Conservation (phyloP, 2,888 invertebrate genomes). For the Piscicola geometra region DNA sequence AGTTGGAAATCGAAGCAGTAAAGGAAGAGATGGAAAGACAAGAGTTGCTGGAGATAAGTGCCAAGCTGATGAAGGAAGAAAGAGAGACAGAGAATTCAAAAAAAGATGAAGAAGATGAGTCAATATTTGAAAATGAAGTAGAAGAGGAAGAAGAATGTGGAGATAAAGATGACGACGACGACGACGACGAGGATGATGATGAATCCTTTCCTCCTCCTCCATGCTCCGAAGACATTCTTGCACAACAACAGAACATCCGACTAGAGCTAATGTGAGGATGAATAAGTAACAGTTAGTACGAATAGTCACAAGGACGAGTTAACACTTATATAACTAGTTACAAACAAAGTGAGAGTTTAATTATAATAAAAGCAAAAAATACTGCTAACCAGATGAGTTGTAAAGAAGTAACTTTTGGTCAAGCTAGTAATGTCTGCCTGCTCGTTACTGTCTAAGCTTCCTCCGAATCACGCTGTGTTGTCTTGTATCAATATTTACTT, state of each 20-base stretch:
- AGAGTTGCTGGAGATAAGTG: slow-evolving; percentile 4
- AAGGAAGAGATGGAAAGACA: slow-evolving; percentile 13
- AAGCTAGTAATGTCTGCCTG: too few species aligned
- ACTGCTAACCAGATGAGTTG: too few species aligned
- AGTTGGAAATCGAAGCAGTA: neutral
- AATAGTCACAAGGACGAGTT: too few species aligned
- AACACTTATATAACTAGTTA: too few species aligned
- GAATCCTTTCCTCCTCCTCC: slow-evolving; percentile 9
- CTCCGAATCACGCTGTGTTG: slow-evolving; percentile 11
- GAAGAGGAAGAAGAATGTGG: neutral
- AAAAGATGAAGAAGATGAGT: neutral
- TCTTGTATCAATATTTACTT: neutral
- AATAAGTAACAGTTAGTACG: neutral
- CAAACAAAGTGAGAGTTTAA: too few species aligned
- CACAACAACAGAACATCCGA: neutral
- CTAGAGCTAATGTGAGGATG: neutral
- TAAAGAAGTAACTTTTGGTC: too few species aligned
- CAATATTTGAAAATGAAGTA: neutral
- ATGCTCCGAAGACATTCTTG: neutral
- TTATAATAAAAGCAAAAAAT: too few species aligned
- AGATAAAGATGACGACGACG: neutral
- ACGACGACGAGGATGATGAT: neutral
- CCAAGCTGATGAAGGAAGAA: slow-evolving; percentile 3
- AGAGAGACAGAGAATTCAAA: neutral
- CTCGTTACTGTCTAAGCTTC: slow-evolving; percentile 11